Evolutionary conservation across 2,113 vertebrate genomes (phyloP), one percentile per base, ranked within the genome.

Genomic region (Limnothrissa miodon): DNA sequence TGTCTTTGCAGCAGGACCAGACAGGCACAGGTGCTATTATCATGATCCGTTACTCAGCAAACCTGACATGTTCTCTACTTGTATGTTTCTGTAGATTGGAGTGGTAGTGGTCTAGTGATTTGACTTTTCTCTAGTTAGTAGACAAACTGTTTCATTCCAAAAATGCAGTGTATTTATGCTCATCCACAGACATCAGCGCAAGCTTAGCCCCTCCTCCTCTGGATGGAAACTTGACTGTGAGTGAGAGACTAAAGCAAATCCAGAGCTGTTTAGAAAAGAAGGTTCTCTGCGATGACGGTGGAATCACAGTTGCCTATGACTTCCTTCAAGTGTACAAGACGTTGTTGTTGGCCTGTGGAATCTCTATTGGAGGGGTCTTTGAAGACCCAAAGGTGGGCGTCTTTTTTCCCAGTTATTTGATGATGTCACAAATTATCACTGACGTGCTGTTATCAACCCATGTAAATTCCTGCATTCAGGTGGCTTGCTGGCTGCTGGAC

Each of bases 401-500:
- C 33, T 36, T 15, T 36, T 13, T 36, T 10, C 25, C 29, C 15
- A 29, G 36, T 29, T 1, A 23, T 56, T 23, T 56, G 19, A 56
- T 23, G 23, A 23, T 56, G 51, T 56, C 7, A 6, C 29, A 74
- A 74, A 36, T 8, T 39, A 4, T 4, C 25, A 15, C 36, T 74
- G 15, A 33, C 25, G 15, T 36, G 33, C 9, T 15, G 5, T 74
- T 87, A 80, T 78, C 36, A 62, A 62, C 11, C 29, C 66, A 36
- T 17, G 29, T 36, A 4, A 33, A 15, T 15, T 29, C 10, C 29
- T 39, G 25, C 6, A 45, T 2, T 70, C 78, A 99, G 98, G 96
- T 99, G 80, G 98, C 97, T 0, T 98, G 96, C 89, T 99, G 98
- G 98, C 92, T 99, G 88, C 42, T 99, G 80, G 96, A 99, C 88